Percentiles rank a stretch among this genome's conserved stretches.
These are phyloP conservation scores for Polietes domitor DNA, from an alignment of 2,888 invertebrate genomes.

Conservation along the genomic window DNA sequence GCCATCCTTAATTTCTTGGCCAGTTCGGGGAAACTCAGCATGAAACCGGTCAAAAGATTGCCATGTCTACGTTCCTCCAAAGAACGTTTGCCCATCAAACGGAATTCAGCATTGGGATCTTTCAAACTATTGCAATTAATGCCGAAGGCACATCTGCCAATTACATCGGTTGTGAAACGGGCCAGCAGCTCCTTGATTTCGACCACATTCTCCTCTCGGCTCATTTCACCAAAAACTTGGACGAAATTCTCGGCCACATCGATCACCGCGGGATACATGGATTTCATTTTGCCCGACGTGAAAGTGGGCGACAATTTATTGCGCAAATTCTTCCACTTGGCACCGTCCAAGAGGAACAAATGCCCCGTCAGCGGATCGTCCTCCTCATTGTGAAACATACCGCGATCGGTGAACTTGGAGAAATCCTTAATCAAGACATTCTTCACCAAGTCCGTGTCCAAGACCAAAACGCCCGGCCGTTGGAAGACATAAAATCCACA, in stretches of 20 bases:
- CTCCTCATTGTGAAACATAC: constrained; percentile 38
- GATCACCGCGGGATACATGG: constrained; percentile 68
- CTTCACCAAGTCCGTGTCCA: constrained; percentile 44
- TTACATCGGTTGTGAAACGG: constrained; percentile 82
- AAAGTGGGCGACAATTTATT: constrained; percentile 70
- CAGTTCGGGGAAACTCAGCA: too few relatives aligned
- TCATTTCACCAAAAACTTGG: constrained; percentile 54
- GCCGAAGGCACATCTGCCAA: constrained; percentile 81
- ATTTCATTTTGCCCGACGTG: constrained; percentile 71
- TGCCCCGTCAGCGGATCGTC: constrained; percentile 76
- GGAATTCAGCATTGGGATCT: constrained; percentile 78
- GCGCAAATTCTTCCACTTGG: constrained; percentile 71
- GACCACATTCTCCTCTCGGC: constrained; percentile 67
- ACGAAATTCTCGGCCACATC: not conserved
- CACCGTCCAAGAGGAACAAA: constrained; percentile 75
- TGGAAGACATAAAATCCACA: constrained; percentile 74
- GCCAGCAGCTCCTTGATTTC: constrained; percentile 79
- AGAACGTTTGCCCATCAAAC: constrained; percentile 72
- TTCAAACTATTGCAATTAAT: constrained; percentile 80
- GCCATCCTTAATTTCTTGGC: too few relatives aligned
- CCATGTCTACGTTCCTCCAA: constrained; percentile 39
- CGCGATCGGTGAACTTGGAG: constrained; percentile 39
- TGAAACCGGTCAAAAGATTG: too few relatives aligned
- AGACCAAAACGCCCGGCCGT: constrained; percentile 66
- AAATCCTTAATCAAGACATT: constrained; percentile 41